These are phyloP conservation scores for Sterna hirundo DNA, from an alignment of 2,113 vertebrate genomes.

Conservation along the genomic window DNA sequence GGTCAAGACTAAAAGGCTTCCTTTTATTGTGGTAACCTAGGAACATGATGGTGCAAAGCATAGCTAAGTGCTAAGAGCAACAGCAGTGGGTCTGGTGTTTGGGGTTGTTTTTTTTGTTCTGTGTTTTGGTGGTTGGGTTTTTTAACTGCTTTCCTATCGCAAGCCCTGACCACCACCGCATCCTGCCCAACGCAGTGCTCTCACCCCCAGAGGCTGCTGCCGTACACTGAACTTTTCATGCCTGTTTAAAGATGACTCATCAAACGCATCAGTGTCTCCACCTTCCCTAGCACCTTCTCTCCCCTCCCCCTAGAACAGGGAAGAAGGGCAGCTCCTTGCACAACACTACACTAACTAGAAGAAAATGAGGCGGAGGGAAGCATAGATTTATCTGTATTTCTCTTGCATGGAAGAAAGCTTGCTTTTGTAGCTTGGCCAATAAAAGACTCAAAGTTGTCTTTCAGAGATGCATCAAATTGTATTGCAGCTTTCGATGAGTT, in stretches of 20 bases:
- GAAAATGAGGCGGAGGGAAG: background rate
- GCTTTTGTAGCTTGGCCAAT: background rate
- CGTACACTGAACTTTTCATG: background rate
- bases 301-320: background rate
- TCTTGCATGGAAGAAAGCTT: background rate
- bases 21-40: background rate
- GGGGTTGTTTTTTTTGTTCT: background rate
- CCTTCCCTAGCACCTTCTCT: background rate
- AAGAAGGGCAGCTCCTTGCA: background rate
- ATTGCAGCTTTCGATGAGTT: background rate
- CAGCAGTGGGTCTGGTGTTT: background rate
- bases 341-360: background rate
- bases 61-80: background rate
- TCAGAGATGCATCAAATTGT: background rate
- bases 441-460: background rate
- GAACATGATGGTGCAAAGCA: background rate
- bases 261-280: background rate
- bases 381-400: background rate
- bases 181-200: background rate
- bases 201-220: background rate
- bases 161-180: background rate
- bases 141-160: background rate
- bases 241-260: background rate
- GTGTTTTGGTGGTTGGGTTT: background rate
- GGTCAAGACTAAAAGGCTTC: background rate